Evolutionary conservation across 2,888 invertebrate species (phyloP).

Genomic region (Agelastica alni): DNA sequence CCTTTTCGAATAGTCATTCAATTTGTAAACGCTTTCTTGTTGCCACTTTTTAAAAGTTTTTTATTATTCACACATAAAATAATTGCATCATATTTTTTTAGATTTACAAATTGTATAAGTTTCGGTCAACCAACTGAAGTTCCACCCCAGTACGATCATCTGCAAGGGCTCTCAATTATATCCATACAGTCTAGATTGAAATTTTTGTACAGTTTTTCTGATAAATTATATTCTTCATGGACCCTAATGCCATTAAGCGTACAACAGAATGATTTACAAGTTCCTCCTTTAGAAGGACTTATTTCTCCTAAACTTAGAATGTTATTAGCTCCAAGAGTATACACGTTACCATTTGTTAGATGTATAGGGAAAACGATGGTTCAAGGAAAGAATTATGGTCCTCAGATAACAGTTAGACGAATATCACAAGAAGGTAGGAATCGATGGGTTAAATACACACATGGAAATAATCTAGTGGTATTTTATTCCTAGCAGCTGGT

Average conservation of each 20-base stretch:
- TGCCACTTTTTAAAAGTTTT: too few species aligned
- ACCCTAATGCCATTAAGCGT: conserved; percentile 58
- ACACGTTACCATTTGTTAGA: conserved; percentile 66
- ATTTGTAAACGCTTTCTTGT: too few species aligned
- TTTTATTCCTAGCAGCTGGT: too few species aligned
- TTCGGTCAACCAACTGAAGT: conserved; percentile 61
- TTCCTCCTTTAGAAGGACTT: conserved; percentile 55
- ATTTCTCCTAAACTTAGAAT: conserved; percentile 59
- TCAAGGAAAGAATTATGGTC: conserved; percentile 68
- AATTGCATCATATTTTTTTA: conserved; percentile 9
- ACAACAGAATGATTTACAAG: conserved; percentile 54
- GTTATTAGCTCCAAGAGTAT: conserved; percentile 63
- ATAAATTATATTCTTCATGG: conserved; percentile 65
- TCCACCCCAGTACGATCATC: conserved; percentile 62
- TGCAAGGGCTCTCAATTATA: conserved; percentile 59
- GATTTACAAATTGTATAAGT: conserved; percentile 49
- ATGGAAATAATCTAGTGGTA: too few species aligned
- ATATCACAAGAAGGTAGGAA: conserved; percentile 62
- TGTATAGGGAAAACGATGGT: conserved; percentile 70
- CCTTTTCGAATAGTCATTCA: too few species aligned
- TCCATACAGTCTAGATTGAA: conserved; percentile 62
- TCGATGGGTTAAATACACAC: too few species aligned
- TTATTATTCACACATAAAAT: too few species aligned
- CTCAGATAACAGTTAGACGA: conserved; percentile 66
- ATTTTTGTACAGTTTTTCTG: conserved; percentile 66